Evolutionary conservation across 2,113 vertebrate species (phyloP), one percentile per base, ranked within the genome.

Genomic region (Colius striatus): DNA sequence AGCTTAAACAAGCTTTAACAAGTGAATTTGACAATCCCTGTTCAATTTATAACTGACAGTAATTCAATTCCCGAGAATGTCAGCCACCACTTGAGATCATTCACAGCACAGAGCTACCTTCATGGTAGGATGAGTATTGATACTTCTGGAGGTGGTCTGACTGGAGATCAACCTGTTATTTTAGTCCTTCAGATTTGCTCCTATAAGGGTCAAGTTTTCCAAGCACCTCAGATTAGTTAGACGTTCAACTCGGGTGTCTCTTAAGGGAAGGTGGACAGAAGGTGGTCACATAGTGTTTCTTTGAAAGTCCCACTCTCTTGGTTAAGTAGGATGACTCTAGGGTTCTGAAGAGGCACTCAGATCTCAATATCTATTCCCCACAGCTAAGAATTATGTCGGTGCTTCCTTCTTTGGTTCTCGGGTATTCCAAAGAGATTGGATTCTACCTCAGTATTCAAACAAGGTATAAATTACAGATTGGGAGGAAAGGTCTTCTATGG

Each of bases 61-160:
- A 7, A 54, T 45, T 32, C 65, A 62, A 41, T 2, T 1, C 6
- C 7, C 4, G 11, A n/a, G 34, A 55, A 30, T 0, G 0, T 8
- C 17, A 63, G 30, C 14, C 45, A 47, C 3, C 10, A 25, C 7
- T 7, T 55, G 61, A 67, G 22, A 13, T 91, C 13, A n/a, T 48
- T 43, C 47, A 60, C 18, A 73, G 19, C 16, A 51, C 27, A 54
- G 45, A 61, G 27, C 10, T 79, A 34, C 34, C 47, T 22, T 75
- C 30, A 29, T 29, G 47, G 5, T 3, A 30, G 34, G 17, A 45
- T 58, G 30, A 30, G 30, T 41, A 30, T 3, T 2, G 3, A 5
- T 10, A 15, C 13, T 70, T 29, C 48, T 53, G 48, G 29, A 70
- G 22, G 22, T 22, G 30, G 5, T 18, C 21, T 71, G 43, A 5